phyloP scores from a whole-genome alignment of 2,113 vertebrate genomes.

The Bungarus multicinctus region DNA sequence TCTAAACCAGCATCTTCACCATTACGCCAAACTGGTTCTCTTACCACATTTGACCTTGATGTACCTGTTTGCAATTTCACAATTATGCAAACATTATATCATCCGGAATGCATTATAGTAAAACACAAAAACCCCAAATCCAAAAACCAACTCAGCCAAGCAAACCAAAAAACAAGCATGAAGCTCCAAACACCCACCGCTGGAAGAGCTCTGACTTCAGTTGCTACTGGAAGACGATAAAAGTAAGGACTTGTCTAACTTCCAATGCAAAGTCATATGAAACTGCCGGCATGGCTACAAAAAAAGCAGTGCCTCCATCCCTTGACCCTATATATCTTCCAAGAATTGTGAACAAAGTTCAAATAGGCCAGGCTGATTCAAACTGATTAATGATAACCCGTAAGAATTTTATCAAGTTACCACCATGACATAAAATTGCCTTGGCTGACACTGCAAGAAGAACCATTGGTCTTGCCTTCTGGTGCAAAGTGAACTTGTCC shows the following conservation, averaged over 20 bases:
- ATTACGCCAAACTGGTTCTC: not conserved
- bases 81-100: not conserved
- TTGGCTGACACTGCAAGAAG: not conserved
- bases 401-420: not conserved
- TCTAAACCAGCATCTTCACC: not conserved
- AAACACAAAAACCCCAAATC: not conserved
- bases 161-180: not conserved
- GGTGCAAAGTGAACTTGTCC: too few species aligned
- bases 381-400: not conserved
- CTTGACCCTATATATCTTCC: not conserved
- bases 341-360: not conserved
- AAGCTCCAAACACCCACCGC: not conserved
- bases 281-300: not conserved
- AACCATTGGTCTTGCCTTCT: not conserved
- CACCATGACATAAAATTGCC: not conserved
- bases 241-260: not conserved
- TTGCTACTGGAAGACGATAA: not conserved
- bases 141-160: not conserved
- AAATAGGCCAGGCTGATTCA: not conserved
- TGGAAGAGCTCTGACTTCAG: not conserved
- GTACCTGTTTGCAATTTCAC: not conserved
- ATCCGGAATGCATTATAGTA: not conserved
- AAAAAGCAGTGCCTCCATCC: not conserved
- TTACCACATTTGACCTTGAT: not conserved
- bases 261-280: not conserved